Conservation (phyloP, 2,797 vertebrate species). For the Bradypodion ventrale region DNA sequence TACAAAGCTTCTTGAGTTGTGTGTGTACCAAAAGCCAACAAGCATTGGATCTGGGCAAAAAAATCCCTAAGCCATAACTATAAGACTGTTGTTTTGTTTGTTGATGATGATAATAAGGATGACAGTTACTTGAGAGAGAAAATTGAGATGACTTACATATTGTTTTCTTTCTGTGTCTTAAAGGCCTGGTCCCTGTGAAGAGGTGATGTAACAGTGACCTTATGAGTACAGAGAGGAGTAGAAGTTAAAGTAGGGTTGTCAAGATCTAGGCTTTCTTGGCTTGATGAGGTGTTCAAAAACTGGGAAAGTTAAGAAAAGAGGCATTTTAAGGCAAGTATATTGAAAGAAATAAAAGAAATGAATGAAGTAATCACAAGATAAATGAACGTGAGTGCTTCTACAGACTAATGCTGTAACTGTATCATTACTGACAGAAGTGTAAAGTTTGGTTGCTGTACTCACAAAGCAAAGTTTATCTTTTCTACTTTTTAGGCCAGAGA, state of each 20-base stretch:
- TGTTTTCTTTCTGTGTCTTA: conserved; percentile 90
- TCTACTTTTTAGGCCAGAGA: too few relatives aligned
- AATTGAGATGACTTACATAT: conserved; percentile 81
- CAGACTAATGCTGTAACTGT: not conserved
- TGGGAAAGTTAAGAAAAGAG: conserved; percentile 59
- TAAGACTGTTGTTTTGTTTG: not conserved
- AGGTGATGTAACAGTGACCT: conserved; percentile 77
- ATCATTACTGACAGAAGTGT: not conserved
- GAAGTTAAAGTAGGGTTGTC: conserved; percentile 83
- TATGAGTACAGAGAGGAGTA: conserved; percentile 84
- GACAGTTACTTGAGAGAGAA: rapidly evolving
- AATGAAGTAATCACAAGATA: conserved; percentile 32
- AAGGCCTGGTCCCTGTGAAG: conserved; percentile 83
- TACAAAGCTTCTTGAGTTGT: not conserved
- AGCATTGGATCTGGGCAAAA: not conserved
- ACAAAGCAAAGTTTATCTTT: conserved; percentile 46
- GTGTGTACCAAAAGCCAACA: not conserved
- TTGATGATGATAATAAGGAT: not conserved
- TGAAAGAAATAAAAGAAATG: conserved; percentile 17
- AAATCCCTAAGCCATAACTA: not conserved
- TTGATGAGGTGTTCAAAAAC: conserved; percentile 93
- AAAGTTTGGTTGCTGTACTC: conserved; percentile 36
- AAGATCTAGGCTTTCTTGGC: conserved; percentile 83
- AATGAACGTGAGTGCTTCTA: conserved; percentile 43
- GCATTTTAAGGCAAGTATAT: not conserved